phyloP scores from a whole-genome alignment of 2,797 vertebrate genomes.

The Cuniculus paca region DNA sequence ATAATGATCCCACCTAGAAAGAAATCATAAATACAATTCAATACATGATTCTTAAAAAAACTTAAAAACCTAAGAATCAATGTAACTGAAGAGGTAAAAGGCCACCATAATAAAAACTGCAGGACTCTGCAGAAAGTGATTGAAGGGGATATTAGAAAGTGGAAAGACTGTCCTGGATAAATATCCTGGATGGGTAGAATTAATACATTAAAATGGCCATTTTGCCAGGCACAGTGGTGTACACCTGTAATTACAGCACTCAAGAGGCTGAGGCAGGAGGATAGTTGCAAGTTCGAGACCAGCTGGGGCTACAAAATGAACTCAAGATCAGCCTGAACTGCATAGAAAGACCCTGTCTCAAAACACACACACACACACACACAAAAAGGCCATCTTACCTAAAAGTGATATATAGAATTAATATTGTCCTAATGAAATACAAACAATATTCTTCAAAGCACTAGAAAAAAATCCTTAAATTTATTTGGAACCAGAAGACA shows the following conservation, averaged over 20 bases:
- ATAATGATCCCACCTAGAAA: not conserved
- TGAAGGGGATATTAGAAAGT: not conserved
- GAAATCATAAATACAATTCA: not conserved
- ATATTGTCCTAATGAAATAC: not conserved
- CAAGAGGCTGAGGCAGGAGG: too few species aligned
- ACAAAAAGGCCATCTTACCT: not conserved
- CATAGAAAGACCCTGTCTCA: too few species aligned
- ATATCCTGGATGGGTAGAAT: not conserved
- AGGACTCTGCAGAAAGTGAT: not conserved
- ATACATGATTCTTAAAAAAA: not conserved
- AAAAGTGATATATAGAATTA: not conserved
- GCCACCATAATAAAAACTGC: not conserved
- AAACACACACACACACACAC: too few species aligned
- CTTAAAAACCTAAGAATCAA: not conserved
- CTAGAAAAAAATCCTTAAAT: not conserved
- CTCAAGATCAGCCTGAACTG: too few species aligned
- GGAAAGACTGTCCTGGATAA: not conserved
- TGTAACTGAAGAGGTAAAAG: not conserved
- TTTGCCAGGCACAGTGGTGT: too few species aligned
- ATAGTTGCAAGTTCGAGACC: too few species aligned
- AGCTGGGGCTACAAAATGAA: too few species aligned
- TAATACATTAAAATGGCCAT: not conserved
- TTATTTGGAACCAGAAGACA: not conserved
- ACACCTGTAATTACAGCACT: too few species aligned
- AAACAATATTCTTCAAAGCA: not conserved